Evolutionary conservation across 2,888 invertebrate genomes (phyloP), one percentile per base, ranked within the genome.

Genomic region (Acrobasis consociella): DNA sequence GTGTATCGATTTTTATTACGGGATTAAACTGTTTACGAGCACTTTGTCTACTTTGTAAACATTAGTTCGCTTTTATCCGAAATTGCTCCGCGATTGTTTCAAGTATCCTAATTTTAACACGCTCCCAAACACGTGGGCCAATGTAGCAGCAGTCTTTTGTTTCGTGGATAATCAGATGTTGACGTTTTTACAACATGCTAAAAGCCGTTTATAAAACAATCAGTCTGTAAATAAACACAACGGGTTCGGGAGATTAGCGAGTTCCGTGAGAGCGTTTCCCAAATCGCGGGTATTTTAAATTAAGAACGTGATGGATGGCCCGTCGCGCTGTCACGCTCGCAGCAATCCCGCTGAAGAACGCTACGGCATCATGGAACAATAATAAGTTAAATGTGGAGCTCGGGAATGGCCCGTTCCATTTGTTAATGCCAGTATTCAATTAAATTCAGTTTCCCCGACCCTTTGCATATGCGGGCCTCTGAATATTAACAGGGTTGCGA

Each of bases 341-440:
- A 80, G 81, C 87, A 79, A 84, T 84, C 83, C 80, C 76, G 75
- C 76, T 67, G 80, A 82, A 81, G 78, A 82, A 76, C 78, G 79
- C 77, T 76, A 80, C 79, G 78, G 74, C 87, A 87, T 85, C 85
- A 86, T 81, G 85, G 82, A 83, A 86, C 90, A 87, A 86, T 89
- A 89, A 89, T 87, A 89, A 89, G 83, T 90, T 88, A 86, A 88
- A 89, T 86, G 86, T 86, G 83, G 85, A 87, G 87, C 87, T 89
- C 85, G 83, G 85, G 86, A 89, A 88, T 80, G 86, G 86, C 77
- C 80, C 81, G 83, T 81, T 89, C 87, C 89, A 89, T 91, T 91
- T 88, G 91, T 91, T 90, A 90, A 89, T 89, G 89, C 89, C 87
- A 87, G 87, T 85, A 87, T 91, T 91, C 91, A 91, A 91, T 91